phyloP scores from a whole-genome alignment of 2,113 vertebrate genomes.

The Dunckerocampus dactyliophorus region DNA sequence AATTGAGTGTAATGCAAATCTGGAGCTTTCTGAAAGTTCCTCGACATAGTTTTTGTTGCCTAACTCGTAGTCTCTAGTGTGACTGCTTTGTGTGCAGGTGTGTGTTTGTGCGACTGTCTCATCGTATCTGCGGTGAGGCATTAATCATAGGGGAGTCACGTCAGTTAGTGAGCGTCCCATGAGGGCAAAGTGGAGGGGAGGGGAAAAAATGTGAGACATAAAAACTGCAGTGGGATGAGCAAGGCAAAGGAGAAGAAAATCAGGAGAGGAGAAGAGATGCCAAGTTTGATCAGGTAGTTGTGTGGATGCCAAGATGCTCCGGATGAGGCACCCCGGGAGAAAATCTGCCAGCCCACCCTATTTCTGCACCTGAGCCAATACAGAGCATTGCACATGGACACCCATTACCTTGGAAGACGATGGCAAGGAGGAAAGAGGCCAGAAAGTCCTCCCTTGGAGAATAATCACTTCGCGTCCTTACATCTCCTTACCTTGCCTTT shows the following conservation, averaged over 20 bases:
- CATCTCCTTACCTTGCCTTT: conserved; percentile 22
- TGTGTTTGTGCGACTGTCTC: conserved; percentile 42
- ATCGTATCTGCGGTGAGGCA: conserved; percentile 52
- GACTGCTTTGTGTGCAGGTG: conserved; percentile 8
- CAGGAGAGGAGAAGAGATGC: conserved; percentile 29
- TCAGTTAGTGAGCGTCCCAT: conserved; percentile 57
- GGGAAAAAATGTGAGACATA: conserved; percentile 12
- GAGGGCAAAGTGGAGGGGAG: conserved; percentile 25
- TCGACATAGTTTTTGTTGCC: conserved; percentile 20
- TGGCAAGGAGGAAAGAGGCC: conserved; percentile 51
- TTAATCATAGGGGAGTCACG: conserved; percentile 65
- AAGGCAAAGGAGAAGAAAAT: conserved; percentile 38
- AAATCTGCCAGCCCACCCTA: conserved; percentile 53
- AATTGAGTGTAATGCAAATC: conserved; percentile 11
- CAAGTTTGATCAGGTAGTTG: conserved; percentile 56
- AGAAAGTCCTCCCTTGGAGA: conserved; percentile 56
- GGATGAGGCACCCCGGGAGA: conserved; percentile 60
- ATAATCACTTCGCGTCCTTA: conserved; percentile 49
- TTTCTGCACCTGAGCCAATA: conserved; percentile 47
- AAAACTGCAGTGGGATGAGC: conserved; percentile 25
- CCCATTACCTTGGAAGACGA: conserved; percentile 57
- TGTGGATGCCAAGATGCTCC: conserved; percentile 55
- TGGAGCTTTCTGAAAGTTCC: conserved; percentile 8
- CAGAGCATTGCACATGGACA: conserved; percentile 45
- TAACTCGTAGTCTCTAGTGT: conserved; percentile 32